Percentiles rank a stretch among this genome's conserved stretches.
phyloP scores from a whole-genome alignment of 1,140 invertebrate genomes.

The Cyclargus thomasi region DNA sequence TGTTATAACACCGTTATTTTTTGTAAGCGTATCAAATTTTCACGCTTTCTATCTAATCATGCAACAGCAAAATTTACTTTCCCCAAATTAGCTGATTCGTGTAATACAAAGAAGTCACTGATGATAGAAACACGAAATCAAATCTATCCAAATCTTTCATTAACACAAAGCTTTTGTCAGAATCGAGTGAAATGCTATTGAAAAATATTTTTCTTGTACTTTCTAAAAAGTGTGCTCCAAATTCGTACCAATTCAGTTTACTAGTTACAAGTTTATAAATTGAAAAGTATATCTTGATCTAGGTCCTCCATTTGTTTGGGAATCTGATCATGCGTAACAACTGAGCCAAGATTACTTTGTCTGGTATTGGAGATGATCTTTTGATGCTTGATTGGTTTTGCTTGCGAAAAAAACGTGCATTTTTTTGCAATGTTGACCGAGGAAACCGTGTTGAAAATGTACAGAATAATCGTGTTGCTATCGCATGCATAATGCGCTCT shows the following conservation, averaged over 20 bases:
- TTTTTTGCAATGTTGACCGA: not conserved
- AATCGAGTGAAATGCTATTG: not conserved
- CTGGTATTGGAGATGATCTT: not conserved
- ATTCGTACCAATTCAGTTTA: not conserved
- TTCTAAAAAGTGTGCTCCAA: not conserved
- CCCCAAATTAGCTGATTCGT: conserved; percentile 25
- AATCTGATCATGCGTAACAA: not conserved
- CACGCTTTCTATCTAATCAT: conserved; percentile 39
- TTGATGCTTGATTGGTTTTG: not conserved
- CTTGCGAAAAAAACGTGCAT: not conserved
- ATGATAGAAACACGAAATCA: not conserved
- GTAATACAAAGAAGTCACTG: not conserved
- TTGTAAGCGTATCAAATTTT: conserved; percentile 36
- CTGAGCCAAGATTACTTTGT: not conserved
- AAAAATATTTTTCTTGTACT: no score
- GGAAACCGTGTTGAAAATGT: not conserved
- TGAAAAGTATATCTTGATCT: not conserved
- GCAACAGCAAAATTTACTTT: conserved; percentile 35
- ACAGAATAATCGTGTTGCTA: not conserved
- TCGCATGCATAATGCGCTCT: not conserved
- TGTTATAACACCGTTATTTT: conserved; percentile 20
- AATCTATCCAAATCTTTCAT: not conserved
- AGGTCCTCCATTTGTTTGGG: not conserved
- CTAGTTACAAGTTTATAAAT: no score
- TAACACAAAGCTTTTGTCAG: not conserved